Percentiles rank a stretch among this genome's conserved stretches.
These are phyloP conservation scores for Rhagophthalmus giganteus DNA, from an alignment of 2,888 invertebrate species.

Conservation along the genomic window DNA sequence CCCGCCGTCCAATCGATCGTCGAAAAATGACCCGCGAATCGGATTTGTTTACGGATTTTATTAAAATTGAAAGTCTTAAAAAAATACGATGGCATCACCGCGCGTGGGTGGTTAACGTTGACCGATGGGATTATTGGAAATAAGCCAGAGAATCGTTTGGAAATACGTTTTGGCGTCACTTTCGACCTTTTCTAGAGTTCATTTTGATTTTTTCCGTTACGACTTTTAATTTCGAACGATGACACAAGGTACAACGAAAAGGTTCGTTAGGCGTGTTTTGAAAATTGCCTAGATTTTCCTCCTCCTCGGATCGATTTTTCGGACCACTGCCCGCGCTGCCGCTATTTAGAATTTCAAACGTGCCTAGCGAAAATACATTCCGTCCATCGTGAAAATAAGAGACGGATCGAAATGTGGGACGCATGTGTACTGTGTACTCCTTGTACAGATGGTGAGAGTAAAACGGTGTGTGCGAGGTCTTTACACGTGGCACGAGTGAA, in stretches of 20 bases:
- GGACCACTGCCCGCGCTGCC: too few species aligned
- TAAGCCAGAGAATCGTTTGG: too few species aligned
- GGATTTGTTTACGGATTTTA: not conserved
- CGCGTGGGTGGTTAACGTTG: not conserved
- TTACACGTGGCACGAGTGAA: constrained; percentile 33
- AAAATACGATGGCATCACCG: too few species aligned
- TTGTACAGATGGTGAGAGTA: constrained; percentile 57
- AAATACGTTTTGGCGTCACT: not conserved
- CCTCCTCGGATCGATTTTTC: too few species aligned
- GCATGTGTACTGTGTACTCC: constrained; percentile 63
- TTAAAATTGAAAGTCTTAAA: not conserved
- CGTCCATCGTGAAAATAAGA: constrained; percentile 16
- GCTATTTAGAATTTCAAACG: constrained; percentile 15
- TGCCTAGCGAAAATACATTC: constrained; percentile 20
- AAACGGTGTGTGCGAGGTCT: constrained; percentile 44
- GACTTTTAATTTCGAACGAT: too few species aligned
- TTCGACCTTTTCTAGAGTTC: not conserved
- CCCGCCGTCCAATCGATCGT: not conserved
- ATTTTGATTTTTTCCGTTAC: too few species aligned
- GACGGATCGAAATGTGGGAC: constrained; percentile 54
- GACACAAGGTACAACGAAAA: too few species aligned
- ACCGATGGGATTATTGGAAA: not conserved
- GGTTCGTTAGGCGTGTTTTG: too few species aligned
- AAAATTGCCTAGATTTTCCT: too few species aligned
- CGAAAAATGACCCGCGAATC: too few species aligned